Base-by-base conservation (phyloP, 1,140 invertebrate genomes). In the Medauroidea extradentata region DNA sequence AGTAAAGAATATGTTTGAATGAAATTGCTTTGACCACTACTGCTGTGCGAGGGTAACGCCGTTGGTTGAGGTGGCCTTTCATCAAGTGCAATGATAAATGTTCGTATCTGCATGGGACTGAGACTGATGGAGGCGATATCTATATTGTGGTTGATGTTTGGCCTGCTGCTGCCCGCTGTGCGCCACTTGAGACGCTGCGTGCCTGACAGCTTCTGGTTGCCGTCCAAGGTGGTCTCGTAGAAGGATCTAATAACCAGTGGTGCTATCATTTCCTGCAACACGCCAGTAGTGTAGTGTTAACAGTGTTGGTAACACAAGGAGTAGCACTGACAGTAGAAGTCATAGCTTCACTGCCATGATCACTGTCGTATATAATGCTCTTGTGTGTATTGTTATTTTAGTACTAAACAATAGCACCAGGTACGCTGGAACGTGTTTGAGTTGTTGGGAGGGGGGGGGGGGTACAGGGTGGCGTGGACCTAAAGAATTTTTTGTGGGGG, bases 91-190 rank as follows among this genome's bases (percentile, higher is more conserved):
- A 73, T 23, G 38, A 75, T 62, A 64, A 79, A 78, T 44, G 78
- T 79, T 41, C 76, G 66, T 29, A 81, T 81, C 67, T 81, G 67
- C 77, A 79, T 79, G 7, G 79, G 79, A 5, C 70, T 66, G 9
- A 81, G 63, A 1, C 68, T 69, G 9, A 81, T 60, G 16, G 61
- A 60, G n/a, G 71, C 46, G 2, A 66, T 52, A 34, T 69, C 62
- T 27, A 54, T 54, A 2, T 13, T 21, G 16, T 24, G 48, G 34
- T 18, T 4, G 18, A 11, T n/a, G 18, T 25, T 42, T 18, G 11
- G 24, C n/a, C 25, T 16, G 7, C 16, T 34, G 14, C 19, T 41
- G 23, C 57, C 39, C 16, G 25, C 53, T 16, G 62, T 41, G 21
- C 58, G 64, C 69, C 70, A 74, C 8, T 62, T 25, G 9, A 71